Percentiles rank a stretch among this genome's conserved stretches.
phyloP scores from a whole-genome alignment of 1,140 invertebrate genomes.

The Brachionus calyciflorus region DNA sequence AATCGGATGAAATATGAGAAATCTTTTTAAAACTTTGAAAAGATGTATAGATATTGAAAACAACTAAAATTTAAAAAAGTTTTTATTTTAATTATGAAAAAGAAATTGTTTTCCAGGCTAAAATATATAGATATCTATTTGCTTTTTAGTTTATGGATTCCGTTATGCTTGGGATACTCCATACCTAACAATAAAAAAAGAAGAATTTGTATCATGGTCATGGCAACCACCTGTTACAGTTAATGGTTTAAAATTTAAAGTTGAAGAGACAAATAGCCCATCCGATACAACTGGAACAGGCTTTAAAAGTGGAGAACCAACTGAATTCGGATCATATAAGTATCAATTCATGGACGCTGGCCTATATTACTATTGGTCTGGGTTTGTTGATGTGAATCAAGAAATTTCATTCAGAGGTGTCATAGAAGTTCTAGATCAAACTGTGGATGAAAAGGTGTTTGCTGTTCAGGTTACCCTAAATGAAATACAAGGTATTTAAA shows the following conservation, averaged over 20 bases:
- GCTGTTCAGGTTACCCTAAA: too few species aligned
- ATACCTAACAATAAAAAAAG: conserved; percentile 35
- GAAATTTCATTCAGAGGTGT: conserved; percentile 49
- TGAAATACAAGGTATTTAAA: too few species aligned
- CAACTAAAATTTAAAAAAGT: too few species aligned
- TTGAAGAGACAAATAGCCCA: conserved; percentile 49
- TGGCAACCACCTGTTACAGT: conserved; percentile 50
- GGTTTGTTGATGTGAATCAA: conserved; percentile 49
- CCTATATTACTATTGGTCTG: conserved; percentile 52
- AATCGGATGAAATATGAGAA: too few species aligned
- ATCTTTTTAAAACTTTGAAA: not conserved
- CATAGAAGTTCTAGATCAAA: conserved; percentile 48
- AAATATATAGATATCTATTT: too few species aligned
- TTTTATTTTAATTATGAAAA: too few species aligned
- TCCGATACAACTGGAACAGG: not conserved
- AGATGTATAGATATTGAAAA: too few species aligned
- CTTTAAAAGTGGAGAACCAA: not conserved
- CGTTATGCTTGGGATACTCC: conserved; percentile 1
- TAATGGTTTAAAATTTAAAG: not conserved
- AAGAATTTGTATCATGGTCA: conserved; percentile 51
- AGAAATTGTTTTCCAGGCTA: too few species aligned
- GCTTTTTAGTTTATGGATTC: not conserved
- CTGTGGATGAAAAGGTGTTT: conserved; percentile 47
- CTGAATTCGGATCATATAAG: conserved; percentile 47
- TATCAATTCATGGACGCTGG: conserved; percentile 51